Evolutionary conservation across 2,797 vertebrate species (phyloP), one percentile per base, ranked within the genome.

Genomic region (Sebastes melanostomus): DNA sequence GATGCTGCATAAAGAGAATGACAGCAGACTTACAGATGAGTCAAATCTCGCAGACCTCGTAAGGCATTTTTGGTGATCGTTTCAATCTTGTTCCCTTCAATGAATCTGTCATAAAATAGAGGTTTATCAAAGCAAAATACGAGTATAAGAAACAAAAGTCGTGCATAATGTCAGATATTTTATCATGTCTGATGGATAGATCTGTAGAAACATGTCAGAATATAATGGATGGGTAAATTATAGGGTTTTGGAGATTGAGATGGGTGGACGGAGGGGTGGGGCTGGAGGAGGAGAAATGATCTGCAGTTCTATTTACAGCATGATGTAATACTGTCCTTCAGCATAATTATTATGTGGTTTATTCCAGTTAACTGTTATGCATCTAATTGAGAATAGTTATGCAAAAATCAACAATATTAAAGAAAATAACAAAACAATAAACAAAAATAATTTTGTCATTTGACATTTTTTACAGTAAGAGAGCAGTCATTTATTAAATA

Each of bases 11-110:
- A n/a, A 13, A 76, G 42, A 63, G 4, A 59, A 72, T 4, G 10
- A 54, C 11, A 60, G n/a, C 8, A 60, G 75, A 97, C 98, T 98
- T 96, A 99, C 98, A 99, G 95, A 91, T 99, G 98, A 84, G 98
- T 99, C 91, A 99, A 87, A 89, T 97, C 97, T 72, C 98, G 96
- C 11, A 99, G 97, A 75, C 98, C 97, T 90, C 97, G 96, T 66
- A 99, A 97, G 78, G 98, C 96, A 75, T 98, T 95, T 95, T 96
- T 98, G 91, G 96, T 96, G 88, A 98, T 96, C 1, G 96, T 97
- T 91, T 98, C 97, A 70, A 99, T 98, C 94, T 97, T 98, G 94
- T 99, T 99, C 68, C 97, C 97, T 94, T 99, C 98, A 27, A 99
- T 98, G 89, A 99, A 99, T 93, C 98, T 99, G 93, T 72, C 20